Base-by-base conservation (phyloP, 2,113 vertebrate genomes). In the Myrmecobius fasciatus region DNA sequence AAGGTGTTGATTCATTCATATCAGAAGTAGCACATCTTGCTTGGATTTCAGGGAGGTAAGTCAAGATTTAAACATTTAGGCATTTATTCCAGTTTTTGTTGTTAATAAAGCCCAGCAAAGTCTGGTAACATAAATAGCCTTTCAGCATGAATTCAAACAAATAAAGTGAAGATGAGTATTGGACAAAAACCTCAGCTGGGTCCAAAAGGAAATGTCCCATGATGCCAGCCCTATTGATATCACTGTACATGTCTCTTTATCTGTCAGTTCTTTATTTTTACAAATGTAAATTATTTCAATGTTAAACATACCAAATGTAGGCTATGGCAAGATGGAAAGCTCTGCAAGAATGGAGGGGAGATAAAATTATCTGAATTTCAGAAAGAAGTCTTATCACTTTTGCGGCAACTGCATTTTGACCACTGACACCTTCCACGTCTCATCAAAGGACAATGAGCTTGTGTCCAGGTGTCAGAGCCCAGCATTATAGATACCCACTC, bases 1-100 rank as follows among this genome's bases (percentile, higher is more conserved):
- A 25, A 94, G 94, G 96, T 89, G 48, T 49, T 49, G 89, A 95
- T 88, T 47, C 94, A 93, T 96, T 93, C 56, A 49, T 97, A 94
- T 67, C 0, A 8, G 12, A 53, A 90, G 36, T 22, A 83, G 17
- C n/a, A 43, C 75, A 6, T 24, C 1, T 20, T 22, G 8, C 53
- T 0, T 0, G 14, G 22, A 31, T 90, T 43, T 91, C 60, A 43
- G 24, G 10, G 25, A 90, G 25, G 28, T 48, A 51, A 51, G 46
- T 28, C 25, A 49, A 90, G 47, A 90, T 10, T 0, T 49, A 49
- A 51, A 5, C 67, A 43, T 83, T 8, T 22, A 43, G n/a, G 67
- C 48, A 25, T 90, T 28, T 90, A 26, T 48, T 47, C 47, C 47
- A 49, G 89, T 11, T 49, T 90, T 47, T 47, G 28, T 90, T 51